Evolutionary conservation across 2,113 vertebrate genomes (phyloP), one percentile per base, ranked within the genome.

Genomic region (Sturnus vulgaris): DNA sequence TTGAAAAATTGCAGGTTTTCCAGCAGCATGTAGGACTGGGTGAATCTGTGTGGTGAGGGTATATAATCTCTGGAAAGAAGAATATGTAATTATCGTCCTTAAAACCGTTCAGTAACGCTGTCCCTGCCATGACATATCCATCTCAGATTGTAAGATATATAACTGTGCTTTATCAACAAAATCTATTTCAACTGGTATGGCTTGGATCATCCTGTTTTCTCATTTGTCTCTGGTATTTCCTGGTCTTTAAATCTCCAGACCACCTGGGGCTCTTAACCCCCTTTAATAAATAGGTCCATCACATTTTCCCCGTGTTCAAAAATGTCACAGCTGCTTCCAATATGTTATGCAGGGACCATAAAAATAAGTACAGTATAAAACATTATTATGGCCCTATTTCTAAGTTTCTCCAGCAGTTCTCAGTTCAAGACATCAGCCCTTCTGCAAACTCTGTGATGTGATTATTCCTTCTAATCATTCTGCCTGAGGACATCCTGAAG

Each of bases 281-380:
- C 52, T 96, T 93, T 96, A 94, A 93, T 96, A 94, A 96, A 93
- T 88, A 92, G 86, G 89, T 90, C 93, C 92, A 90, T 94, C 93
- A 82, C 92, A 77, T 96, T 92, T 92, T 84, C 66, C 52, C 65
- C 0, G 0, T 28, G 50, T 81, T 91, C 86, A 87, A 71, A 97
- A 97, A 86, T 91, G 86, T 94, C 83, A 86, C 96, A 94, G 95
- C 95, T 96, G 96, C 89, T 94, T 94, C 91, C 91, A 96, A 91
- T 95, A 87, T 82, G 94, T 63, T 92, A 27, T 49, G 40, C 59
- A 13, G 42, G 49, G 44, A 93, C 88, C 94, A 91, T 94, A 94
- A 95, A 96, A 92, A 49, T 52, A 88, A 96, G 88, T 92, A 80
- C 59, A 82, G 86, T 80, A 94, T 95, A 96, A 96, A 95, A 82